Evolutionary conservation across 1,140 invertebrate species (phyloP), one percentile per base, ranked within the genome.

Genomic region (Chymomyza costata): DNA sequence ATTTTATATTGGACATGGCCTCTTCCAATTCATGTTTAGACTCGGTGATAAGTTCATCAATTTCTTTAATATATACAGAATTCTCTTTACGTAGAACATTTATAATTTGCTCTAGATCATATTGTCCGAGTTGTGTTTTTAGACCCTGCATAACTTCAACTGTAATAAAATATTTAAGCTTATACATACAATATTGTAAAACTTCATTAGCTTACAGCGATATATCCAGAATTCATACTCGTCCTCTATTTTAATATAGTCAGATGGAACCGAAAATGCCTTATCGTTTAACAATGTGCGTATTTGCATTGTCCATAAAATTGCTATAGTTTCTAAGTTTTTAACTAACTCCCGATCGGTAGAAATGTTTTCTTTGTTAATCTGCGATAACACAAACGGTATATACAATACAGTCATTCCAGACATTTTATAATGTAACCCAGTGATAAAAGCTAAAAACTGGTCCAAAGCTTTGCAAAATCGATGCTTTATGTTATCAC

Each of bases 191-290:
- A 30, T 16, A 3, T n/a, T 43, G 14, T 17, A n/a, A 44, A 28
- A n/a, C n/a, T n/a, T n/a, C 25, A 44, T 6, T 30, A 54, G 89
- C 89, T 89, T 86, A 93, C 92, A 92, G 86, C 94, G 88, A 71
- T 93, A 92, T 61, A 91, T 88, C 94, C 94, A 96, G 86, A 95
- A 95, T 54, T 94, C 89, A 71, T 93, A 93, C 87, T 95, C 93
- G 74, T 96, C 94, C 14, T 91, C 88, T 0, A 93, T 91, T 41
- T 91, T 92, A 6, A 92, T 80, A n/a, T 92, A 87, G 67, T 94
- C 91, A 41, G 91, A 88, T 34, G 89, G 88, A 1, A 90, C 89
- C 13, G 89, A 88, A 41, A 91, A 89, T 48, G 92, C 90, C 40
- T 90, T 88, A 71, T 94, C 92, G 76, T 90, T 90, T 1, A 96